phyloP scores from a whole-genome alignment of 2,113 vertebrate genomes.

The Chrysochloris asiatica region DNA sequence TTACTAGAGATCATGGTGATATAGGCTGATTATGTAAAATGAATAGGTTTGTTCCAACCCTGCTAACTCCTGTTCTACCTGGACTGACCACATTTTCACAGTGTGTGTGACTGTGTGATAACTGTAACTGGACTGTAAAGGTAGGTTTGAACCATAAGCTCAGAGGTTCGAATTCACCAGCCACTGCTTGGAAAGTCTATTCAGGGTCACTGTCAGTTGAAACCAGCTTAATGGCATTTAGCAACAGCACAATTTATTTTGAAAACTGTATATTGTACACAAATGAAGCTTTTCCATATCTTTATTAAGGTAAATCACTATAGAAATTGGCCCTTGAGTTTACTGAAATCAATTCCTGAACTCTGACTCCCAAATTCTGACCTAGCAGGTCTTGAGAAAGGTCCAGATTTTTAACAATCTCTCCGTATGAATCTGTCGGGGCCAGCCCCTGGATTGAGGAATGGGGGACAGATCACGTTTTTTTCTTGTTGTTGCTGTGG shows the following conservation, averaged over 20 bases:
- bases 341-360: neutral
- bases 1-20: conserved; percentile 52
- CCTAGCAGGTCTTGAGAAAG: neutral
- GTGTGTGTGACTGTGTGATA: neutral
- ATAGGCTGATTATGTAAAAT: neutral
- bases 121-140: too few species aligned
- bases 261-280: too few species aligned
- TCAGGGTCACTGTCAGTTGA: neutral
- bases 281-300: neutral
- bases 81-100: neutral
- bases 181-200: too few species aligned
- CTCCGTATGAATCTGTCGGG: neutral
- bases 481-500: too few species aligned
- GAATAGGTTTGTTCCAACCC: neutral
- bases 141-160: too few species aligned
- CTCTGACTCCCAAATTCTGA: neutral
- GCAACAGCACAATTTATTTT: too few species aligned
- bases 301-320: neutral
- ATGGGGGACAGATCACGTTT: too few species aligned
- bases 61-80: neutral
- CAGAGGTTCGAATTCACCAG: too few species aligned
- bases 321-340: neutral
- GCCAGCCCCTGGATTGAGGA: too few species aligned
- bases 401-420: neutral
- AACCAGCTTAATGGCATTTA: too few species aligned